Conservation (phyloP, 2,113 vertebrate species). For the Gila orcuttii region DNA sequence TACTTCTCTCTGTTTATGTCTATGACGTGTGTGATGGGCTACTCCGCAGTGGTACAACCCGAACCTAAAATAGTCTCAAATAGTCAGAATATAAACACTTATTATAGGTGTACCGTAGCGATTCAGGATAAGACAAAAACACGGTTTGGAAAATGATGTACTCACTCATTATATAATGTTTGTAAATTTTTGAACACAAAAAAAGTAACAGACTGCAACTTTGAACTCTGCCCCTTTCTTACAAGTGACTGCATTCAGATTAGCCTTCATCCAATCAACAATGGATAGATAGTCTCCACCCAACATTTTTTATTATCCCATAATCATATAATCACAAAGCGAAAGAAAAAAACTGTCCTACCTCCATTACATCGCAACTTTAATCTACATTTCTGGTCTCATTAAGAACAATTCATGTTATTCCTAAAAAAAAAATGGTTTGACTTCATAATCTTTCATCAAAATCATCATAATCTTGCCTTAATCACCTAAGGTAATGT, state of each 20-base stretch:
- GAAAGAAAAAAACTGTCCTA: neutral
- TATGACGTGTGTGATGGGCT: no score
- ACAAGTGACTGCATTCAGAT: neutral
- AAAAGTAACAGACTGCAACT: no score
- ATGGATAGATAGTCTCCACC: neutral
- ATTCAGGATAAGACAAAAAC: no score
- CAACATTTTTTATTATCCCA: neutral
- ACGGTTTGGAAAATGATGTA: no score
- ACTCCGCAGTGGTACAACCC: no score
- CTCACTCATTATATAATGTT: no score
- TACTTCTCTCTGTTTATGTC: no score
- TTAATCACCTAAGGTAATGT: neutral
- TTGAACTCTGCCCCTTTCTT: neutral
- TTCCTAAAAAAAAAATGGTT: neutral
- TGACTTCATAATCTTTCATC: neutral
- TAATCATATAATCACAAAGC: neutral
- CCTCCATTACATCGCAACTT: neutral
- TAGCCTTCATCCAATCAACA: neutral
- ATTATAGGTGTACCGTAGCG: no score
- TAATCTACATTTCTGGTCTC: neutral
- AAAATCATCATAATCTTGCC: neutral
- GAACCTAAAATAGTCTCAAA: no score
- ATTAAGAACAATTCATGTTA: neutral
- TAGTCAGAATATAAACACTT: no score
- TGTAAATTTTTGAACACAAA: no score